phyloP scores from a whole-genome alignment of 2,797 vertebrate species.

The Poecilia gillii region DNA sequence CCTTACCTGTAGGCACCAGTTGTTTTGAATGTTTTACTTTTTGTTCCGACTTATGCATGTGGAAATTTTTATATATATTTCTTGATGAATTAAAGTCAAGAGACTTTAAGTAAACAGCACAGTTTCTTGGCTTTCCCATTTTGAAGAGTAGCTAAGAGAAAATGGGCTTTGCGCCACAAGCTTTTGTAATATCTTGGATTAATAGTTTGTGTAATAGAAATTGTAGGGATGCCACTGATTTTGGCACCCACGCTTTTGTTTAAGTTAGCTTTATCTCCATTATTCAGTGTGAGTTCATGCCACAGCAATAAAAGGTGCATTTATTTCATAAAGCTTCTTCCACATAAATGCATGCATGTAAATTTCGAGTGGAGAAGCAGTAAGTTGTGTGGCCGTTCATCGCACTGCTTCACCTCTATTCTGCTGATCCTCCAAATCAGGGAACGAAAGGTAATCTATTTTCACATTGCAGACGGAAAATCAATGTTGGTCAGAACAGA shows the following conservation, averaged over 20 bases:
- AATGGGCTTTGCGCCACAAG: not conserved
- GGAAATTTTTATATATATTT: not conserved
- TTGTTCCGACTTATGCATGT: not conserved
- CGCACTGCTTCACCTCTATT: slow-evolving; percentile 57
- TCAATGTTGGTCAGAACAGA: slow-evolving; percentile 52
- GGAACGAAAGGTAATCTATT: slow-evolving; percentile 65
- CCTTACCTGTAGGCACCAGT: not conserved
- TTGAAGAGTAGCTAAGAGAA: not conserved
- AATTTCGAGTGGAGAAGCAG: slow-evolving; percentile 43
- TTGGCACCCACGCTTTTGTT: not conserved
- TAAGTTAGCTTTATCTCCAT: not conserved
- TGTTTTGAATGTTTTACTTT: not conserved
- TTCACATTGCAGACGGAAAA: slow-evolving; percentile 50
- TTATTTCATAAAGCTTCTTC: not conserved
- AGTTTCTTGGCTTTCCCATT: not conserved
- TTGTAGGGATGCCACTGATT: not conserved
- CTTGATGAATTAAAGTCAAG: not conserved
- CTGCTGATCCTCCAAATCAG: slow-evolving; percentile 61
- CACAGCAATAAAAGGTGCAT: not conserved
- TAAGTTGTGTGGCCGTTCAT: slow-evolving; percentile 63
- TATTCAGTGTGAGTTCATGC: not conserved
- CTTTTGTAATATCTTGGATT: not conserved
- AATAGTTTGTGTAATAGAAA: not conserved
- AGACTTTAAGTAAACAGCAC: not conserved
- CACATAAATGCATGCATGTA: slow-evolving; percentile 14